Percentiles rank a stretch among this genome's conserved stretches.
These are phyloP conservation scores for Ceyx erithaca DNA, from an alignment of 2,797 vertebrate species.

Conservation along the genomic window DNA sequence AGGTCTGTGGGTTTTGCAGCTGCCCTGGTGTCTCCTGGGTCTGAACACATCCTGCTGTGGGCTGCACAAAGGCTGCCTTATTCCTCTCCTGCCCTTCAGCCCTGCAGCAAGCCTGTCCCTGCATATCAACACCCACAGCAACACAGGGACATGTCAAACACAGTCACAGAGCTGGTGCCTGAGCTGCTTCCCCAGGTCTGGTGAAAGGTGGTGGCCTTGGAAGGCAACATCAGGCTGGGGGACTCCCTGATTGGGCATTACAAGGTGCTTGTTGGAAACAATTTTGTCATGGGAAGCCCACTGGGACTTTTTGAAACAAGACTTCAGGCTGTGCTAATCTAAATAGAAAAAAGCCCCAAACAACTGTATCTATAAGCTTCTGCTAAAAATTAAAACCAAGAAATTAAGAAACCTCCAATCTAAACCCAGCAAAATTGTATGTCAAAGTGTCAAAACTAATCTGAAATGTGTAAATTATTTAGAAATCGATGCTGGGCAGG, in stretches of 20 bases:
- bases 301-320: not conserved
- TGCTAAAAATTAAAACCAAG: not conserved
- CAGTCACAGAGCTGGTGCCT: not conserved
- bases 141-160: not conserved
- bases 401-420: not conserved
- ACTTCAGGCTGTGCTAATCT: not conserved
- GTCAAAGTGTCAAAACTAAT: not conserved
- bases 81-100: too few relatives aligned
- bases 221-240: not conserved
- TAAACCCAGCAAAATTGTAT: not conserved
- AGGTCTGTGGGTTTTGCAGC: not conserved
- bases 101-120: not conserved
- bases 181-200: not conserved
- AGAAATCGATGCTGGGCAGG: not conserved
- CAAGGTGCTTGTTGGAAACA: not conserved
- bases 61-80: not conserved
- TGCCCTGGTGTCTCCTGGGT: not conserved
- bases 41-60: not conserved
- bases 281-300: not conserved
- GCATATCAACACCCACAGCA: accelerated
- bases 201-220: not conserved
- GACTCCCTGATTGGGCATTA: accelerated
- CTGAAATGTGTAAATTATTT: not conserved
- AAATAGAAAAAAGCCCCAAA: not conserved
- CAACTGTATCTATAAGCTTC: not conserved